Evolutionary conservation across 1,140 invertebrate species (phyloP), one percentile per base, ranked within the genome.

Genomic region (Nixonia krombeini): DNA sequence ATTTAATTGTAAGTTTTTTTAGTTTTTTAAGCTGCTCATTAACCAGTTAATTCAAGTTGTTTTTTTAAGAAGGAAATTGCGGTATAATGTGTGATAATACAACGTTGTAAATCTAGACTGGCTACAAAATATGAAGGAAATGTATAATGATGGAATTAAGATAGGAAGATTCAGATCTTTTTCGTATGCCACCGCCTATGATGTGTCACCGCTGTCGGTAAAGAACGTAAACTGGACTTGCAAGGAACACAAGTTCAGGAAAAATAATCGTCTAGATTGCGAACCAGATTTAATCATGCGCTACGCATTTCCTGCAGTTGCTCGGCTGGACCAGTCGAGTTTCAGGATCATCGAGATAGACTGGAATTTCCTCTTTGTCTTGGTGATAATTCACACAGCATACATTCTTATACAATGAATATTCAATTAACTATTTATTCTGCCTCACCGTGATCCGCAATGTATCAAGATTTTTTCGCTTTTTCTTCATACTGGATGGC

Each of bases 301-400:
- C 26, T 65, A n/a, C n/a, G 66, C 4, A 38, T 72, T 23, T 65
- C 59, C 13, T 75, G 73, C 47, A 45, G 16, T 50, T 17, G 52
- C 18, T 26, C 17, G 66, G 71, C 4, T 77, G 75, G 73, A 38
- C 51, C 16, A 55, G 45, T 57, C 55, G 38, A 21, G 50, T 45
- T 55, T 16, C 53, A 50, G 3, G 66, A 72, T 53, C 59, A 47
- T 16, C 45, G 59, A 17, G 67, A 72, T 53, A 70, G 66, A 70
- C 56, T 78, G 46, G 75, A 80, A 68, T 66, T 78, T 58, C 76
- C 76, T 46, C 47, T 74, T 44, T 78, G 76, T 59, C 42, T 77
- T 21, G 50, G 70, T 63, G 29, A 56, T 67, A 67, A 55, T 61
- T 67, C 58, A 67, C 15, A 50, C 25, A 9, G 17, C 56, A 45